Evolutionary conservation across 2,797 vertebrate genomes (phyloP).

Genomic region (Otolemur crassicaudatus): DNA sequence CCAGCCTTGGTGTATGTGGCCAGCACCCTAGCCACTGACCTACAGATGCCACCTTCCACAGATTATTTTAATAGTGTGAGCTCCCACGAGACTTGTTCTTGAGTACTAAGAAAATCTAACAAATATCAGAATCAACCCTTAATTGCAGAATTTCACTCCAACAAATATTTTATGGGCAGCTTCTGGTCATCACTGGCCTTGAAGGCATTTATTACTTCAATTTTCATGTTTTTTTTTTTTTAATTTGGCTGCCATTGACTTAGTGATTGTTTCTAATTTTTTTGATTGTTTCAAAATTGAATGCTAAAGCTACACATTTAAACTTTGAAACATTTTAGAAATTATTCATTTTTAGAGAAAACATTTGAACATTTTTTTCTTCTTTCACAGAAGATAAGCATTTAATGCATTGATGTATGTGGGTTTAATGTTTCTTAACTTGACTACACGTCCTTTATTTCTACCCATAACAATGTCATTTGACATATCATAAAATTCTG

Average conservation of each 20-base stretch:
- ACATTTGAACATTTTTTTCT: not conserved
- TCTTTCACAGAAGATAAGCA: constrained; percentile 15
- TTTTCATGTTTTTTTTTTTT: not conserved
- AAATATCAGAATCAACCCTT: not conserved
- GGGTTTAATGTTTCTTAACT: constrained; percentile 2
- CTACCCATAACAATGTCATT: not conserved
- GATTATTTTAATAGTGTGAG: not conserved
- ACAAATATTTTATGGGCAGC: not conserved
- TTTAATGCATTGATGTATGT: not conserved
- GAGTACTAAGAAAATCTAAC: not conserved
- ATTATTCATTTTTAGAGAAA: constrained; percentile 21
- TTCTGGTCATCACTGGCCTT: not conserved
- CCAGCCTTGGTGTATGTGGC: no score
- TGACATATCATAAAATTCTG: constrained; percentile 28
- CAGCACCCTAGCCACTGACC: no score
- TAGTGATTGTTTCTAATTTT: not conserved
- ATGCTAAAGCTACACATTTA: constrained; percentile 8
- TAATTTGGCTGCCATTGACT: constrained; percentile 11
- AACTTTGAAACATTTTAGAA: constrained; percentile 21
- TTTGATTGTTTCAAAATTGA: not conserved
- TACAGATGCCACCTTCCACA: not conserved
- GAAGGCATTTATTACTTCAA: not conserved
- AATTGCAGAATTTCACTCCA: not conserved
- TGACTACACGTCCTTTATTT: not conserved
- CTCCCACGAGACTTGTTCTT: not conserved